phyloP scores from a whole-genome alignment of 2,113 vertebrate species.

The Chloropsis cyanopogon region DNA sequence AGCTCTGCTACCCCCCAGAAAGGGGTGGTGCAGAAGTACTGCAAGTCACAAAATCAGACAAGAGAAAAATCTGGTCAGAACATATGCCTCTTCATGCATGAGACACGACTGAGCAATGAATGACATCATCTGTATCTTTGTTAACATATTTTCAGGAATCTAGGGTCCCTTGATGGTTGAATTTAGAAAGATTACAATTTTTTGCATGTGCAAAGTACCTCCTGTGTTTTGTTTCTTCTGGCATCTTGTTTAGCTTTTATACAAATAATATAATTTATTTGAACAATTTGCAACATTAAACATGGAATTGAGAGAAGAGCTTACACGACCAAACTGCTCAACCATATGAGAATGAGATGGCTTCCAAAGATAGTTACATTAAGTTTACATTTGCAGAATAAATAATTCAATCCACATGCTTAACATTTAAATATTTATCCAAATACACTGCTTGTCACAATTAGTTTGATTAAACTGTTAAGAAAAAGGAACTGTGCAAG shows the following conservation, averaged over 20 bases:
- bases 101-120: not conserved
- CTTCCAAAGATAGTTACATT: constrained; percentile 56
- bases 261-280: not conserved
- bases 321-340: not conserved
- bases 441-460: constrained; percentile 54
- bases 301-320: not conserved
- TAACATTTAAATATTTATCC: constrained; percentile 68
- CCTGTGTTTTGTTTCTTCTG: not conserved
- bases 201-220: not conserved
- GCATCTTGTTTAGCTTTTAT: not conserved
- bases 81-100: not conserved
- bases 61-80: not conserved
- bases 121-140: not conserved
- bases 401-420: constrained; percentile 54
- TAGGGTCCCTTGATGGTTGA: not conserved
- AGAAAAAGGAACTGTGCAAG: constrained; percentile 22
- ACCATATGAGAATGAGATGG: not conserved
- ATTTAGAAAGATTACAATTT: not conserved
- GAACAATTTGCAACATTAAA: not conserved
- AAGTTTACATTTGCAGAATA: constrained; percentile 43
- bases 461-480: constrained; percentile 62
- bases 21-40: not conserved
- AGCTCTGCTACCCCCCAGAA: not conserved
- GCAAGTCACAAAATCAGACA: not conserved
- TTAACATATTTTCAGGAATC: constrained; percentile 31